A percentile compares a stretch with the other conserved stretches of the same genome.
These are phyloP conservation scores for Peromyscus melanophrys DNA, from an alignment of 2,797 vertebrate species.

Conservation along the genomic window DNA sequence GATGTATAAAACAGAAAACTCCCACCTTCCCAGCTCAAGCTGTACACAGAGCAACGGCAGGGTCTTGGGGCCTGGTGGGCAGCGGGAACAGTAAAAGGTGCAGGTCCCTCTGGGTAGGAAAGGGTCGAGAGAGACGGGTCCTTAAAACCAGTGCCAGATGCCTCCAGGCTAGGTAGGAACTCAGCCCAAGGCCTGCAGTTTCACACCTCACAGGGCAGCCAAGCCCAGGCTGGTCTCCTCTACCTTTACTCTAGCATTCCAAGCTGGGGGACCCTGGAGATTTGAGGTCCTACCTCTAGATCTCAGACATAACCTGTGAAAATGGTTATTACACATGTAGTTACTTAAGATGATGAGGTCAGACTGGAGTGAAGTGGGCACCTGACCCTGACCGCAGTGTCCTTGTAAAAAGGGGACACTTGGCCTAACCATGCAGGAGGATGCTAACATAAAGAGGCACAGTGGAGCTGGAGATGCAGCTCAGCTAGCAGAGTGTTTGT, in stretches of 20 bases:
- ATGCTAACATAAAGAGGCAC: neutral
- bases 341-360: slow-evolving; percentile 8
- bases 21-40: neutral
- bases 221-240: neutral
- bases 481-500: neutral
- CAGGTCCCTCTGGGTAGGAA: rapidly evolving
- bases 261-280: neutral
- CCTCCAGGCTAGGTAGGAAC: neutral
- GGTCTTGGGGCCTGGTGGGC: neutral
- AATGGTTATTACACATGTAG: neutral
- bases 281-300: neutral
- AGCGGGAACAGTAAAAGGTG: neutral
- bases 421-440: neutral
- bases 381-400: neutral
- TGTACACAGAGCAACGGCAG: neutral
- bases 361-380: neutral
- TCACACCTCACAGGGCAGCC: neutral
- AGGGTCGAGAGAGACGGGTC: neutral
- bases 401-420: neutral
- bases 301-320: neutral
- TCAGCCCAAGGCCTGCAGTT: neutral
- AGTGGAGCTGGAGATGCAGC: neutral
- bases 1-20: neutral
- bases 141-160: neutral
- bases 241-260: neutral